Base-by-base conservation (phyloP, 2,113 vertebrate species). In the Alosa alosa region DNA sequence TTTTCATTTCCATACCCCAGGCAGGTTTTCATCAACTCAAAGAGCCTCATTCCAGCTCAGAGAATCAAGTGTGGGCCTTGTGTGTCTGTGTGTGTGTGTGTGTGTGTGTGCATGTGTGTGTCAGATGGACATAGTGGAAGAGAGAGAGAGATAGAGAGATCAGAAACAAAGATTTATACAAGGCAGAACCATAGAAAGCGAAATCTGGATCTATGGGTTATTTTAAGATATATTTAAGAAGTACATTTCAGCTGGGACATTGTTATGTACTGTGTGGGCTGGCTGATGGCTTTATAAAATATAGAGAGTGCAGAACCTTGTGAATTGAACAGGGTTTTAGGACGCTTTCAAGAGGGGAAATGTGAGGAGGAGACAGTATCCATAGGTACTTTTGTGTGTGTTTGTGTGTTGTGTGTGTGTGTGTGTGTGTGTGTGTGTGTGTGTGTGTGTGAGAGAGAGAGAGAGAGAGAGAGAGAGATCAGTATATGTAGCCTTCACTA, bases 261-360 rank as follows among this genome's bases (percentile, higher is more conserved):
- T 36, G 11, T 78, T 78, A 78, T 78, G 31, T 15, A 75, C 25
- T 75, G 68, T 75, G 68, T 39, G 25, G 13, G 31, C 13, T 78
- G 36, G 25, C 60, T n/a, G 60, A 64, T n/a, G 4, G 60, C 72
- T 78, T 78, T 78, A 36, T 78, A 39, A 78, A 78, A 78, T 78
- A 78, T 78, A 3, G 10, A 13, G 13, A 78, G 11, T 36, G 10
- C 72, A 78, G 72, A 31, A 36, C 11, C 72, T 15, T 78, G 72
- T 13, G 3, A 39, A 15, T 36, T 39, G 25, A 78, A 39, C 10
- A 75, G 31, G 25, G 31, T 39, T 39, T 75, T 41, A 3, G 9
- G 39, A n/a, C n/a, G n/a, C n/a, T n/a, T n/a, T n/a, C n/a, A 31
- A 31, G 31, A 31, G 31, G 72, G 11, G 13, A 36, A 17, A 10